Evolutionary conservation across 2,113 vertebrate genomes (phyloP), one percentile per base, ranked within the genome.

Genomic region (Hydropotes inermis): DNA sequence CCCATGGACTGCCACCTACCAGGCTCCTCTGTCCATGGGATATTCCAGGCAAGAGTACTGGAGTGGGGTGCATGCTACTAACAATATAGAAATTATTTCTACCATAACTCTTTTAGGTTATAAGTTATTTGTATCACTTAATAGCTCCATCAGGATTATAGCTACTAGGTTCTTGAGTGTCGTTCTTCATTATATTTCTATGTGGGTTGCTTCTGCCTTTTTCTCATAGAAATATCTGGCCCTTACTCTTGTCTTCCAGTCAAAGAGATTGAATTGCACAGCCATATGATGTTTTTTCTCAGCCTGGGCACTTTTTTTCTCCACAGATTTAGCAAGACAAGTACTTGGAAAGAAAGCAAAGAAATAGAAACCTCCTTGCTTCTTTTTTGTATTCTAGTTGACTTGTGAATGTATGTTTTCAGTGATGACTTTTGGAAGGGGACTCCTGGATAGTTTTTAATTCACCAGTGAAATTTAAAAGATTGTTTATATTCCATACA

Each of bases 371-470:
- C 60, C 17, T 94, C 58, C 36, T 91, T 91, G 57, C 36, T 87
- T 96, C 36, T 93, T 94, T 94, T 97, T 91, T 96, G 50, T 90
- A 64, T 79, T 87, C 21, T 57, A 36, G 27, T 70, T 95, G 52
- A 54, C 45, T 84, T 88, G 17, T 92, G 36, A 92, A 89, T 96
- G 25, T 14, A 36, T 43, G 16, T 82, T 95, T 97, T 94, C 60
- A 95, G 14, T 61, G 74, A 50, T 94, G 33, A 83, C 12, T 88
- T 97, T 45, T 89, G 47, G 47, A 92, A 45, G 15, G 87, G 30
- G n/a, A 76, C n/a, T 87, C 58, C 60, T 81, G 16, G 2, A 82
- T 81, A 97, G 43, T 86, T 96, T 97, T 94, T 76, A 96, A 96
- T 92, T 94, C 60, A 45, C 88, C 90, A 76, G 14, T 87, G 39